Evolutionary conservation across 2,888 invertebrate species (phyloP), one percentile per base, ranked within the genome.

Genomic region (Anorthoa munda): DNA sequence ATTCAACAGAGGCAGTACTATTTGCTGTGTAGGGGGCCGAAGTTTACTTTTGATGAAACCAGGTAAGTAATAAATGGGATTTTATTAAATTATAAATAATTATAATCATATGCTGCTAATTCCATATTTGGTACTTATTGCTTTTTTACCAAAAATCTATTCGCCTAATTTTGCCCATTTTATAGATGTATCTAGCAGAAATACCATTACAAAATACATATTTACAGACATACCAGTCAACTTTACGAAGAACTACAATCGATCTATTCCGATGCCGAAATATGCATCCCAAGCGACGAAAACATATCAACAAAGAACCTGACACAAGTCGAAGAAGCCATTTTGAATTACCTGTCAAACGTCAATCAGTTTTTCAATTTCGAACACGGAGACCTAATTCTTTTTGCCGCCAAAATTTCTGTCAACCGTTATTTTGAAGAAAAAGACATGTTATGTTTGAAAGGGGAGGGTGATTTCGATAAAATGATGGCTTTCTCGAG

Each of bases 1-100:
- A 93, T 91, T 31, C 96, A 97, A 79, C 88, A 88, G 63, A 93
- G 97, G 76, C 97, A 97, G 94, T 90, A 97, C 66, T 97, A 96
- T 92, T 91, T 97, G 17, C 85, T 98, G 58, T 98, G 98, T 86
- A 94, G 97, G 84, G 97, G 97, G 58, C 97, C 97, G 0, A 96
- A 94, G 69, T 97, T 96, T 87, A 96, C 96, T 5, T 92, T 94
- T 60, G 89, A 95, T 64, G 97, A 97, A 89, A 95, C 96, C 13
- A 95, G 96, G 97, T 97, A 71, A 75, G 13, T 64, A 15, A 45
- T 39, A 46, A 9, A 51, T 21, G 7, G 2, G 2, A 2, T 48
- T 67, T 18, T 3, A 18, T 46, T 46, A 7, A 0, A 12, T 17
- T n/a, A 15, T 12, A n/a, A 12, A 17, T 4, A 0, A 12, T 17